Percentiles rank a stretch among this genome's conserved stretches.
Evolutionary conservation across 2,888 invertebrate genomes (phyloP).

Genomic region (Micoletzkya japonica): DNA sequence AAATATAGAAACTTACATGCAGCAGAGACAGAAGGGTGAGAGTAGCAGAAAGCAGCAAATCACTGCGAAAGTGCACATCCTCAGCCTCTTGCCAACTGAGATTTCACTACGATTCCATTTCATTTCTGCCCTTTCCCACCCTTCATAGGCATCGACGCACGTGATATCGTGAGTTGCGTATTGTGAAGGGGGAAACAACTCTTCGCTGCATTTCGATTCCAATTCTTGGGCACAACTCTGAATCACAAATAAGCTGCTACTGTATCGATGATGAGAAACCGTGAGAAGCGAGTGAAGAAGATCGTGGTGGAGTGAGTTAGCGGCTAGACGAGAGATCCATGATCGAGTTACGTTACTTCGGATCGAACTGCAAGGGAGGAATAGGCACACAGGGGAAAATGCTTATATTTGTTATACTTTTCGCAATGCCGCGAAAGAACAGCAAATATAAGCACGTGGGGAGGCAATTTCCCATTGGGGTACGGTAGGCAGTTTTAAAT

Average conservation of each 20-base stretch:
- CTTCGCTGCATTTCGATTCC: too few species aligned
- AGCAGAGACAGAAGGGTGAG: background rate
- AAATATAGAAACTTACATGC: conserved; percentile 11
- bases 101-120: background rate
- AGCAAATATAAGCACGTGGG: too few species aligned
- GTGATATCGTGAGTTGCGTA: conserved; percentile 11
- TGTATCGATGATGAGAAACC: background rate
- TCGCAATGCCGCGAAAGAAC: too few species aligned
- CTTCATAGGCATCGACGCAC: conserved; percentile 19
- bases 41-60: conserved; percentile 9
- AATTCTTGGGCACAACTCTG: too few species aligned
- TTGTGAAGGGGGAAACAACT: too few species aligned
- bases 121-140: too few species aligned
- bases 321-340: conserved; percentile 7
- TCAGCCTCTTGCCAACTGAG: conserved; percentile 21
- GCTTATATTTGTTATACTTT: too few species aligned
- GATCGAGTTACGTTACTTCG: conserved; percentile 16
- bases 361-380: background rate
- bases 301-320: background rate
- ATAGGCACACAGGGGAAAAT: too few species aligned
- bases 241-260: too few species aligned
- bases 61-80: conserved; percentile 3
- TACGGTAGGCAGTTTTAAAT: too few species aligned
- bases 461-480: too few species aligned
- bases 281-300: background rate